Evolutionary conservation across 2,113 vertebrate genomes (phyloP).

Genomic region (Thermophis baileyi): DNA sequence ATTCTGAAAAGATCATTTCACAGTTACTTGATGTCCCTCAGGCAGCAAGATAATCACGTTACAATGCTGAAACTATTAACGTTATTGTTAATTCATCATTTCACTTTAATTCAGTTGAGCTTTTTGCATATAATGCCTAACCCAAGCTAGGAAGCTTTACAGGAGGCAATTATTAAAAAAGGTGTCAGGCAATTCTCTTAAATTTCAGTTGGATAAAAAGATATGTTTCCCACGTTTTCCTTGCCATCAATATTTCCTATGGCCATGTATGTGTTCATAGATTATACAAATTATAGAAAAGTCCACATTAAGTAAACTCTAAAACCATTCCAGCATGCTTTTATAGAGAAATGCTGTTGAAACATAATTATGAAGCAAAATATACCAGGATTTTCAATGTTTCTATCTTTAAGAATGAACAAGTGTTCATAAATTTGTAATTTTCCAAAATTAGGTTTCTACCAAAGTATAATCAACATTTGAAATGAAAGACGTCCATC

Average conservation of each 20-base stretch:
- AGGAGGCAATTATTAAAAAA: conserved; percentile 8
- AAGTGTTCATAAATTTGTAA: conserved; percentile 54
- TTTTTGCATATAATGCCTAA: conserved; percentile 3
- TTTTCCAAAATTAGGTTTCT: conserved; percentile 19
- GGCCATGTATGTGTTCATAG: not conserved
- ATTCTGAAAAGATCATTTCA: conserved; percentile 7
- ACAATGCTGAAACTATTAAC: not conserved
- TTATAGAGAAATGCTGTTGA: conserved; percentile 34
- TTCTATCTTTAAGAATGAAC: conserved; percentile 58
- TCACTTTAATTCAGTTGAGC: not conserved
- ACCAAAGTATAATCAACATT: conserved; percentile 31
- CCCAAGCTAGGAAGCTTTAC: conserved; percentile 27
- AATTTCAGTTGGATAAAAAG: conserved; percentile 4
- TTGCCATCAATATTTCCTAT: conserved; percentile 19
- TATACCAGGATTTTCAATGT: conserved; percentile 32
- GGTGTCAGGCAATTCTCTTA: conserved; percentile 17
- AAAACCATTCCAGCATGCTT: conserved; percentile 49
- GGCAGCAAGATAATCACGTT: conserved; percentile 15
- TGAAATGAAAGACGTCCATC: conserved; percentile 20
- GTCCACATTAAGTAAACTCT: conserved; percentile 11
- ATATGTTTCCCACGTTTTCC: conserved; percentile 12
- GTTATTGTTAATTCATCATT: conserved; percentile 32
- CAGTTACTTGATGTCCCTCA: conserved; percentile 1
- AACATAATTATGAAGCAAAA: conserved; percentile 42
- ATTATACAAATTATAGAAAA: conserved; percentile 26